Evolutionary conservation across 2,888 invertebrate genomes (phyloP), one percentile per base, ranked within the genome.

Genomic region (Stramonita haemastoma): DNA sequence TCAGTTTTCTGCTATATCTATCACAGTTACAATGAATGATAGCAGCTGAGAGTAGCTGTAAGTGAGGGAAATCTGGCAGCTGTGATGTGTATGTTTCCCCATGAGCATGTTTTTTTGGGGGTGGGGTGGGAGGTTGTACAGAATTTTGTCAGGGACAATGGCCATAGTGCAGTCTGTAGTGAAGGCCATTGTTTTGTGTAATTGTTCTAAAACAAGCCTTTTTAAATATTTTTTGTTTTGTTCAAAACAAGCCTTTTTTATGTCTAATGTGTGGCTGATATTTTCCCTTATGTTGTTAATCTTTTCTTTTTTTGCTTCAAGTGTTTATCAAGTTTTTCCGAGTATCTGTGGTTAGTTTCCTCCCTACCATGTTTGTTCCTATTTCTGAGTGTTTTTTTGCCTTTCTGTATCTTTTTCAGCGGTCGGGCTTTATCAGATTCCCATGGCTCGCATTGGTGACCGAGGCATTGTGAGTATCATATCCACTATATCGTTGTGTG

Each of bases 371-470:
- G 32, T 79, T 32, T 79, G 83, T 5, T 26, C 4, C 8, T 2
- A 8, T 77, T 81, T 56, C 19, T 88, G 81, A 81, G 29, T n/a
- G 26, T 29, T 34, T 26, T 34, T 19, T 29, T 79, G 85, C n/a
- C 56, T 87, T 8, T 34, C 81, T 87, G 90, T 26, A 87, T 89
- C 57, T 91, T 34, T 86, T 87, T 87, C 93, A 95, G 95, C 95
- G 36, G 93, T 95, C 91, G 95, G 95, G n/a, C 90, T 95, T 87
- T 95, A 95, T 91, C 94, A 92, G 84, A 93, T 95, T 60, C 93
- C 93, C 19, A 90, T 95, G 88, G 95, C 94, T 0, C 91, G 94
- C 88, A 93, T 94, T 36, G 94, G 94, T 70, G 93, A 94, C 11
- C 93, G 93, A 60, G 94, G 95, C 60, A 93, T 94, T 90, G 95